These are phyloP conservation scores for Mastacembelus armatus DNA, from an alignment of 2,797 vertebrate species.

Conservation along the genomic window DNA sequence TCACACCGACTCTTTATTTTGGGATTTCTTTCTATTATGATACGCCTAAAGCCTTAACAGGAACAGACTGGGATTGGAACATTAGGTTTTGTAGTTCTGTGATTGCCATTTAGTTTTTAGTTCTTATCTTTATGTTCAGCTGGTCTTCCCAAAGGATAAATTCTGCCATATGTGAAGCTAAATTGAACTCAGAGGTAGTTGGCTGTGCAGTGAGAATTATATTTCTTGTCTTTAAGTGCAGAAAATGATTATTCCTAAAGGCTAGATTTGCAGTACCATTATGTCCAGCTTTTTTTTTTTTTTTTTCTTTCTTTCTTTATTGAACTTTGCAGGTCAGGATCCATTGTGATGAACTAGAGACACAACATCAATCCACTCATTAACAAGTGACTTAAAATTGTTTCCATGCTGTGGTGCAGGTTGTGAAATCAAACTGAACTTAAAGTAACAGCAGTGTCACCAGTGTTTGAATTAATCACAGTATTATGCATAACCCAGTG, in stretches of 20 bases:
- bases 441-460: no score
- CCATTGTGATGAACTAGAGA: neutral
- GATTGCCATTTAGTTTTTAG: conserved; percentile 19
- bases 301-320: neutral
- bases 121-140: conserved; percentile 15
- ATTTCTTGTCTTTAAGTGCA: conserved; percentile 34
- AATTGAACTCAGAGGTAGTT: conserved; percentile 35
- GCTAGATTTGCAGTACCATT: neutral
- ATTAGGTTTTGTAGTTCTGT: neutral
- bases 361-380: neutral
- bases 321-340: conserved; percentile 6
- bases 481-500: no score
- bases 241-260: conserved; percentile 16
- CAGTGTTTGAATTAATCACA: no score
- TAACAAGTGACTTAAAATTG: neutral
- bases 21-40: no score
- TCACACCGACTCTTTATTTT: no score
- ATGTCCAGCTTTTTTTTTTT: neutral
- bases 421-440: neutral
- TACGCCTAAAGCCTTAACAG: no score
- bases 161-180: conserved; percentile 17
- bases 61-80: neutral
- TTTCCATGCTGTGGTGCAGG: neutral
- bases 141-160: conserved; percentile 16
- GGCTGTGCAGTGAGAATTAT: conserved; percentile 22